Evolutionary conservation across 2,113 vertebrate species (phyloP), one percentile per base, ranked within the genome.

Genomic region (Neotoma lepida): DNA sequence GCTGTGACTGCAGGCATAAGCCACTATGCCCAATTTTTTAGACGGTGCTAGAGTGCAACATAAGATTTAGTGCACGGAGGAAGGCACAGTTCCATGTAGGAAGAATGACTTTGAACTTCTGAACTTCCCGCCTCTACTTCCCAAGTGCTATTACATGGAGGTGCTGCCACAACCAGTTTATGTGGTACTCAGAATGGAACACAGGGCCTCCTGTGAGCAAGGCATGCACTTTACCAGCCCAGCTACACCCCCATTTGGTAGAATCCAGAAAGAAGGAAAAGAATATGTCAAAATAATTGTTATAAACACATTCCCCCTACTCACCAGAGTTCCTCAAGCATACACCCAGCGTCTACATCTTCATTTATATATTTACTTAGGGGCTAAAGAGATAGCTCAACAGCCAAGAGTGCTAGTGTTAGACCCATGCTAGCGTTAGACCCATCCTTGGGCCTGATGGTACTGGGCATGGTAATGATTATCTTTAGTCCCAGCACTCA

Each of bases 241-340:
- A 39, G 51, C 51, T 39, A 24, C 51, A 81, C 4, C 51, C 20
- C 10, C 6, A 28, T 13, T 81, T 39, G 46, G 46, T n/a, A 73
- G 86, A 90, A 90, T 71, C 17, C 71, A 86, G 70, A 84, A 82
- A 41, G 85, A 58, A 94, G 56, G 68, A 68, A 68, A 58, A 92
- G 77, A 94, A 81, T 39, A 35, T 81, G 58, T 22, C 51, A 66
- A 90, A 70, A 91, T 3, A 82, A 18, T 54, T 76, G 22, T 58
- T 86, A 30, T 17, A 63, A 90, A 61, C 12, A 76, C 63, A 68
- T 9, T 2, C 15, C 28, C 84, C 78, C 41, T 7, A 33, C 46
- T 77, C 46, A 49, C 30, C 30, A 18, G 28, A 54, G 49, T 35
- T 54, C 49, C 76, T 49, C 4, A 17, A 78, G 30, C 49, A 56